Conservation (phyloP, 2,888 invertebrate genomes). For the Polymixis flavicincta region DNA sequence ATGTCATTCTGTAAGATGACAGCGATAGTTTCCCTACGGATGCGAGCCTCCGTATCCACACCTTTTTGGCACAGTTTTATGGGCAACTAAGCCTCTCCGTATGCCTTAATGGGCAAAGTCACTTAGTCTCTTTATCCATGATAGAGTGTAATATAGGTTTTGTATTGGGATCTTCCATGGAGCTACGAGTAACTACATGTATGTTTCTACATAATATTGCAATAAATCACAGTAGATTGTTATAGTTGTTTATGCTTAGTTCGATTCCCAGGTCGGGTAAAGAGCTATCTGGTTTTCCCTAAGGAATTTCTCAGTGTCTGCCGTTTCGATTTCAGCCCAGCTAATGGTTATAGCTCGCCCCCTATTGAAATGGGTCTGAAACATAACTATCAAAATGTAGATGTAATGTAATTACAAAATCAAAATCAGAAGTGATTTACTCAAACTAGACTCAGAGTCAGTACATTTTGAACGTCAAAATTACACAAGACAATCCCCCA, state of each 20-base stretch:
- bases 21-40: constrained; percentile 52
- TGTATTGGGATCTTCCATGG: constrained; percentile 14
- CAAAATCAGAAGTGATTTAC: no score
- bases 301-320: background rate
- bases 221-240: background rate
- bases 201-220: background rate
- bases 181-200: background rate
- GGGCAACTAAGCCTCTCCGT: constrained; percentile 53
- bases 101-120: constrained; percentile 62
- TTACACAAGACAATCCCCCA: no score
- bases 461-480: no score
- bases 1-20: constrained; percentile 33
- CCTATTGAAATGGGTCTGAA: no score
- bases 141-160: constrained; percentile 44
- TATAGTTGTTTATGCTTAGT: background rate
- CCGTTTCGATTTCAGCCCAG: no score
- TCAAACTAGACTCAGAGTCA: no score
- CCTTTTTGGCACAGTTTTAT: constrained; percentile 65
- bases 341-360: background rate
- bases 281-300: background rate
- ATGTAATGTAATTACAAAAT: background rate
- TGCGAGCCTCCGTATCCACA: constrained; percentile 36
- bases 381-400: background rate
- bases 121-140: constrained; percentile 58
- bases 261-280: background rate